Evolutionary conservation across 2,797 vertebrate species (phyloP), one percentile per base, ranked within the genome.

Genomic region (Austrolebias charrua): DNA sequence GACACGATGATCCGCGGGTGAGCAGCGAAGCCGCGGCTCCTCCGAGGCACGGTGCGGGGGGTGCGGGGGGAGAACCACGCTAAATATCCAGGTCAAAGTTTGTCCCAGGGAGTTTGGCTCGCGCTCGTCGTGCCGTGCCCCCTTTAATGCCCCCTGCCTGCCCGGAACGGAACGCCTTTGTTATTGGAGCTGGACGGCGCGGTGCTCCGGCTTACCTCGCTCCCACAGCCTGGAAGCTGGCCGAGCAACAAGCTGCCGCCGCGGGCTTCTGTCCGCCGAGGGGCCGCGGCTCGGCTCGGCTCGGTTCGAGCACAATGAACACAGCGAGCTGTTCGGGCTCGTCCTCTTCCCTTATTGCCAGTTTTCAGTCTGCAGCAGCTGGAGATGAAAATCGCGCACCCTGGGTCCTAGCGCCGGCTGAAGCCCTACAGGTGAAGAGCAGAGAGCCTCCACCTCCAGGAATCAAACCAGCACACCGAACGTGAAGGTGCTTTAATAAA

Each of bases 301-400:
- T 35, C 10, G 7, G 2, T 38, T 2, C 66, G 83, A 87, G 87
- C 73, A 83, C 81, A 83, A 87, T 87, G 84, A 88, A 91, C 82
- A 87, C 90, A 83, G 87, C 83, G 38, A 88, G 88, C 81, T 88
- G 91, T 91, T 91, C 86, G 88, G 87, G 90, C 86, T 94, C 88
- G 91, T 92, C 92, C 90, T 90, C 92, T 93, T 91, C 92, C 87
- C 92, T 93, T 92, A 92, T 92, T 92, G 92, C 92, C 91, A 91
- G 91, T 91, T 91, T 92, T 91, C 89, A 86, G 91, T 91, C 92
- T 91, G 93, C 93, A 93, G 93, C 93, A 94, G 93, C 93, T 94
- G 93, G 93, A 93, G 92, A 92, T 90, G 90, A 89, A 79, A 92
- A 92, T 93, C 92, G 93, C 93, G 93, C 92, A 92, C 91, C 87